Percentiles rank a stretch among this genome's conserved stretches.
These are phyloP conservation scores for Athalia circularis DNA, from an alignment of 2,888 invertebrate genomes.

Conservation along the genomic window DNA sequence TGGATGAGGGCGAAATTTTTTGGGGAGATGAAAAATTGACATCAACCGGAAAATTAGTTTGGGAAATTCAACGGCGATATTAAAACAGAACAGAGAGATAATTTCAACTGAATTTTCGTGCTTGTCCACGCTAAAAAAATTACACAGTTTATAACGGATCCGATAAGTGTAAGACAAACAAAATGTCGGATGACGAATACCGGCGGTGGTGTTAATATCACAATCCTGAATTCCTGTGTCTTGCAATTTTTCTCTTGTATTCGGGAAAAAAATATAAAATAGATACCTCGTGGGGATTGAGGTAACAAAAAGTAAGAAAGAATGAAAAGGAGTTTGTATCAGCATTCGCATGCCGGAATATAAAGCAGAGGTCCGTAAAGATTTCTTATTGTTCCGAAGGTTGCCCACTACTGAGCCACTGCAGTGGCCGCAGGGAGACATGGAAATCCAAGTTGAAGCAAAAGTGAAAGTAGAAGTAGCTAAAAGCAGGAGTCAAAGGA, in stretches of 20 bases:
- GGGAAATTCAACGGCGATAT: no score
- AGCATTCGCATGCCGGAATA: constrained; percentile 64
- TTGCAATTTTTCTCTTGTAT: neutral
- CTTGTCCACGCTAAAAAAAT: no score
- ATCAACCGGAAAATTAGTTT: neutral
- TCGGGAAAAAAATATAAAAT: constrained; percentile 5
- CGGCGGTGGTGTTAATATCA: constrained; percentile 15
- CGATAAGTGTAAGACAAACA: constrained; percentile 3
- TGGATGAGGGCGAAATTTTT: neutral
- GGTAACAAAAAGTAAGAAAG: constrained; percentile 8
- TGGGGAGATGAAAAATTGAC: neutral
- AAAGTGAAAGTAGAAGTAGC: neutral
- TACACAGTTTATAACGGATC: neutral
- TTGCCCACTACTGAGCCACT: neutral
- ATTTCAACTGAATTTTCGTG: neutral
- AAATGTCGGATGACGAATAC: neutral
- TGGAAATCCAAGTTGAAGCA: neutral
- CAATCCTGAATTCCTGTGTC: constrained; percentile 23
- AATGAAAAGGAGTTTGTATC: constrained; percentile 61
- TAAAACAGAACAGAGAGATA: neutral
- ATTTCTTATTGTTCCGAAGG: constrained; percentile 51
- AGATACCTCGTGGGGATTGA: neutral
- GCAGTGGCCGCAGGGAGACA: constrained; percentile 8
- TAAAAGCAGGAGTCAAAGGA: constrained; percentile 1
- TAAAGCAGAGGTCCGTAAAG: constrained; percentile 63